phyloP scores from a whole-genome alignment of 30 jellyfish, hydroid and myxozoan genomes.

The Aurelia aurita complex sp. Pacific region DNA sequence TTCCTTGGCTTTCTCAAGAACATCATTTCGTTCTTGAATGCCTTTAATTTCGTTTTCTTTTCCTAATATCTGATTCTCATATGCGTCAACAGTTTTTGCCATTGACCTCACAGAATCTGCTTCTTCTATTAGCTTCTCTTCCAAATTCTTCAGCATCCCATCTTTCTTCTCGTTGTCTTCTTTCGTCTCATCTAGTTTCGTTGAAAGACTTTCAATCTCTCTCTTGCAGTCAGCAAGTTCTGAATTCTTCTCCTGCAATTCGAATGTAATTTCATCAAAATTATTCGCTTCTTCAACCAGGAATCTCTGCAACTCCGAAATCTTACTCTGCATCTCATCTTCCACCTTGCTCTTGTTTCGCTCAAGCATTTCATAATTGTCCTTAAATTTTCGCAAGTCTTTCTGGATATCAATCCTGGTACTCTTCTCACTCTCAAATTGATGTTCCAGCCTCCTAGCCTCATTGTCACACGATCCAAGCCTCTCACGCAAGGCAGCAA shows the following conservation, averaged over 20 bases:
- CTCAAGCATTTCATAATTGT: neutral
- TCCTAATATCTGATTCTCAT: neutral
- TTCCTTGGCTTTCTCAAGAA: neutral
- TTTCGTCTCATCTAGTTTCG: neutral
- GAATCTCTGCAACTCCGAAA: neutral
- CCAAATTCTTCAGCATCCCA: neutral
- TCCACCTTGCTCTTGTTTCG: neutral
- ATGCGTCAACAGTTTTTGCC: neutral
- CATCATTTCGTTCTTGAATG: neutral
- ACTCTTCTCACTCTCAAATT: constrained; percentile 8
- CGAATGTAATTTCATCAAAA: neutral
- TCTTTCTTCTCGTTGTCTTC: neutral
- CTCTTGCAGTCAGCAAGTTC: neutral
- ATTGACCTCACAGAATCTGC: neutral
- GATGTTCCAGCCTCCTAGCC: neutral
- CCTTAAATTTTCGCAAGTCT: neutral
- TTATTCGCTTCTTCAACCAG: constrained; percentile 8
- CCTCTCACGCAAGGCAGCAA: neutral
- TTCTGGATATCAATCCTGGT: constrained; percentile 2
- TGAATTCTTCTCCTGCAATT: constrained; percentile 1
- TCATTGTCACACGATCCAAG: constrained; percentile 14
- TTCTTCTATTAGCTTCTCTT: neutral
- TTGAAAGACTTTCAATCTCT: neutral
- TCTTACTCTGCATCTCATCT: neutral
- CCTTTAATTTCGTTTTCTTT: constrained; percentile 5